Conservation (phyloP, 2,888 invertebrate genomes). For the Torymus texanus region DNA sequence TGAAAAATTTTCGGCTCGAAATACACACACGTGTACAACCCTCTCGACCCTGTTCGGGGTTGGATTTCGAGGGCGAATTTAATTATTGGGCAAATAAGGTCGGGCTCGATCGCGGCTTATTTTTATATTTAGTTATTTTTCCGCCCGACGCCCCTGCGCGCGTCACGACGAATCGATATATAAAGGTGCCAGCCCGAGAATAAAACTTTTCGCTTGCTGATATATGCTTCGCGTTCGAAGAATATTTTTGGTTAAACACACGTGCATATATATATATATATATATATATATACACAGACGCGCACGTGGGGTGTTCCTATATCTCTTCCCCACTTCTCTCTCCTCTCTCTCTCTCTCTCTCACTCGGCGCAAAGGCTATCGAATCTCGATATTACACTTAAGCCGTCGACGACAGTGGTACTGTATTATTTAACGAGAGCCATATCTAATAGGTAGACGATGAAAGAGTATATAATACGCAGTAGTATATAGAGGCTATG, state of each 20-base stretch:
- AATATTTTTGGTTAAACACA: constrained; percentile 8
- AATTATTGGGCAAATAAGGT: neutral
- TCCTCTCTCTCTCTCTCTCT: too few species aligned
- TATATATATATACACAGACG: too few species aligned
- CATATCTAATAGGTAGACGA: too few species aligned
- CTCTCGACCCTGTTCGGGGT: too few species aligned
- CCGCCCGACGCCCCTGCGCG: too few species aligned
- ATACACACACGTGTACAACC: too few species aligned
- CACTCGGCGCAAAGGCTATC: neutral
- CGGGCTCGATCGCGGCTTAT: neutral
- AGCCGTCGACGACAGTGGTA: neutral
- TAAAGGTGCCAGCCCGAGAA: neutral
- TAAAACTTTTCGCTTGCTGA: neutral
- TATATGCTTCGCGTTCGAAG: neutral
- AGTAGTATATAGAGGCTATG: neutral
- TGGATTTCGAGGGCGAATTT: neutral
- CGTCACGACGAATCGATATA: neutral
- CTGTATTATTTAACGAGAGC: neutral
- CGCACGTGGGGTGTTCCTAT: too few species aligned
- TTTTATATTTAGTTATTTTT: constrained; percentile 8
- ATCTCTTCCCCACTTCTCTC: too few species aligned
- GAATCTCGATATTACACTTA: constrained; percentile 20
- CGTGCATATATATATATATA: too few species aligned
- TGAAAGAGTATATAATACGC: neutral
- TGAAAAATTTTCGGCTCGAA: too few species aligned